Evolutionary conservation across 2,797 vertebrate genomes (phyloP).

Genomic region (Coregonus sp.): DNA sequence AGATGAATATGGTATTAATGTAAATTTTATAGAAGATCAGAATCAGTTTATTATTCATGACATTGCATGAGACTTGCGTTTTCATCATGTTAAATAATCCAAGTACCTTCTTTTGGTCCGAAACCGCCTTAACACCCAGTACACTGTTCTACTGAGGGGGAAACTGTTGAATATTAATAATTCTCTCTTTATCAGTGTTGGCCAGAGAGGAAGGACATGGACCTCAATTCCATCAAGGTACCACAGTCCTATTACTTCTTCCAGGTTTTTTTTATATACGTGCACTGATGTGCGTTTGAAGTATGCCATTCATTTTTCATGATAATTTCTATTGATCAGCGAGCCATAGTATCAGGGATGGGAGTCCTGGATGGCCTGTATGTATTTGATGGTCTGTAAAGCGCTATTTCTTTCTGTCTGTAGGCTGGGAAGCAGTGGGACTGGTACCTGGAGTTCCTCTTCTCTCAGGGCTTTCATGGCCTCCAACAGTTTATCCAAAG

Average conservation of each 20-base stretch:
- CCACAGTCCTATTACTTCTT: constrained; percentile 29
- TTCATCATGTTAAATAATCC: constrained; percentile 73
- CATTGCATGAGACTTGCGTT: constrained; percentile 51
- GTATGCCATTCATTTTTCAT: constrained; percentile 23
- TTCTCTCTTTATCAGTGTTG: constrained; percentile 74
- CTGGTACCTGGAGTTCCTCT: constrained; percentile 89
- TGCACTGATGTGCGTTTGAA: constrained; percentile 23
- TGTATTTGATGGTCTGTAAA: constrained; percentile 8
- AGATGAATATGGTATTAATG: constrained; percentile 68
- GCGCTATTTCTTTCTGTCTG: constrained; percentile 28
- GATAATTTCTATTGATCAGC: not conserved
- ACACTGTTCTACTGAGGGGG: constrained; percentile 38
- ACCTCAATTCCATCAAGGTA: constrained; percentile 87
- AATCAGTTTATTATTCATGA: constrained; percentile 73
- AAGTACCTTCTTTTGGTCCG: constrained; percentile 58
- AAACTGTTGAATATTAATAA: constrained; percentile 63
- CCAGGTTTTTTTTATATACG: constrained; percentile 30
- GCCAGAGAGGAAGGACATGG: constrained; percentile 73
- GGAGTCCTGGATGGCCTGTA: constrained; percentile 21
- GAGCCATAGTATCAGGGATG: not conserved
- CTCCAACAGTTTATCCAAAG: constrained; percentile 82
- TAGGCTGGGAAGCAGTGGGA: constrained; percentile 81
- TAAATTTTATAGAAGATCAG: constrained; percentile 65
- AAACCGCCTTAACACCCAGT: constrained; percentile 38
- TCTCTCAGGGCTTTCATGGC: constrained; percentile 81